Evolutionary conservation across 2,797 vertebrate species (phyloP).

Genomic region (Pitangus sulphuratus): DNA sequence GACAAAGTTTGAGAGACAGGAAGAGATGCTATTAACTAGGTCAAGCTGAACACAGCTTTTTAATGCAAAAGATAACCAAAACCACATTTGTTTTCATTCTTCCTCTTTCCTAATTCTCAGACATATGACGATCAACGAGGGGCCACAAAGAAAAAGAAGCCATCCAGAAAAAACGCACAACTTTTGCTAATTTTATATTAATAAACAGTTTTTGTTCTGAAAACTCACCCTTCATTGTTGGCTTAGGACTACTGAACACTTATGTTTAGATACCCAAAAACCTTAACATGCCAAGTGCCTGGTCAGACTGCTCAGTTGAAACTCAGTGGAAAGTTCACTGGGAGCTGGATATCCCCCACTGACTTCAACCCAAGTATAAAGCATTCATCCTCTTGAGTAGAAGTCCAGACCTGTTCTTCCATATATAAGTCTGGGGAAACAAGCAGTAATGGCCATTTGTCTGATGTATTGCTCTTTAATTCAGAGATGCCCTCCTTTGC

Average conservation of each 20-base stretch:
- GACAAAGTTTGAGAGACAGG: background rate
- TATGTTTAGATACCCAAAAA: background rate
- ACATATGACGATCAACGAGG: background rate
- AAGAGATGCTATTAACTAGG: background rate
- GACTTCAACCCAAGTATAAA: background rate
- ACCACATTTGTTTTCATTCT: background rate
- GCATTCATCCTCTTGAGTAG: background rate
- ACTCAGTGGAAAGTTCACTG: background rate
- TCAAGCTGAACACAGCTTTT: background rate
- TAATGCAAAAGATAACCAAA: constrained; percentile 16
- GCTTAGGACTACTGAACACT: background rate
- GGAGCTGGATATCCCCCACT: background rate
- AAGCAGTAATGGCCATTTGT: background rate
- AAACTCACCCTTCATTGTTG: background rate
- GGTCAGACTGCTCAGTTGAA: background rate
- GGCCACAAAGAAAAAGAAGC: background rate
- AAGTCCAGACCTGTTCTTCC: background rate
- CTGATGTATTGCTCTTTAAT: background rate
- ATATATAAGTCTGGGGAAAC: background rate
- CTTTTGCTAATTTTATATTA: background rate
- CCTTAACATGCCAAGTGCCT: background rate
- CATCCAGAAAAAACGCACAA: background rate
- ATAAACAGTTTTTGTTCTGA: background rate
- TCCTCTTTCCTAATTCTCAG: background rate
- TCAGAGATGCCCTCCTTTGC: background rate